Base-by-base conservation (phyloP, 2,113 vertebrate species). In the Stigmatopora nigra region DNA sequence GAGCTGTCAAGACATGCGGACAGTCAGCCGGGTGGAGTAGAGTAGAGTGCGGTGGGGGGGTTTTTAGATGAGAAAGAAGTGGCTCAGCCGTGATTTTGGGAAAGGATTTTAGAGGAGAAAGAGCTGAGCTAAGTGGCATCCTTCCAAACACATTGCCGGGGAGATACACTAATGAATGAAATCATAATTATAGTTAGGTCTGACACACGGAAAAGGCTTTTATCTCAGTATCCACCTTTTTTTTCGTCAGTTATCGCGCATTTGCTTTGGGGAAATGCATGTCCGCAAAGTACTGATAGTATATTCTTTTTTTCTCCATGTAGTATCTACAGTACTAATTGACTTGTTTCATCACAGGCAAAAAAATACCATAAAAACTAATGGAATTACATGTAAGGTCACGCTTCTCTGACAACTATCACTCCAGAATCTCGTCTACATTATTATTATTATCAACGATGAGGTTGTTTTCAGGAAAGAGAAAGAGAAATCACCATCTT, bases 141-240 rank as follows among this genome's bases (percentile, higher is more conserved):
- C 65, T 87, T 86, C 83, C 84, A 84, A 76, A 77, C 57, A 57
- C 79, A 78, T 83, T 80, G 57, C 78, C 61, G 52, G 70, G 51
- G 78, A 81, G 81, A 84, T 76, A 73, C 68, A 74, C 87, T 89
- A 89, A 90, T 90, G 89, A 91, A 86, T 64, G 68, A 76, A 84
- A 79, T 76, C 85, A 76, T 88, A 90, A 88, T 89, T 88, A 88
- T 79, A 86, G 77, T 78, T 62, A 80, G 76, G 70, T 71, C 82
- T 86, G 79, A 87, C 79, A 73, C 76, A 73, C 80, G 76, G 74
- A 78, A 82, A 85, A 78, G 17, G 35, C 69, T 78, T 68, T 70
- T 73, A 61, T 69, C 64, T 64, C 64, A 35, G 52, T 58, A 67
- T 65, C 51, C 67, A 46, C 60, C 61, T 56, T 17, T 45, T n/a